These are phyloP conservation scores for Hylaea fasciaria DNA, from an alignment of 2,888 invertebrate genomes.

Conservation along the genomic window DNA sequence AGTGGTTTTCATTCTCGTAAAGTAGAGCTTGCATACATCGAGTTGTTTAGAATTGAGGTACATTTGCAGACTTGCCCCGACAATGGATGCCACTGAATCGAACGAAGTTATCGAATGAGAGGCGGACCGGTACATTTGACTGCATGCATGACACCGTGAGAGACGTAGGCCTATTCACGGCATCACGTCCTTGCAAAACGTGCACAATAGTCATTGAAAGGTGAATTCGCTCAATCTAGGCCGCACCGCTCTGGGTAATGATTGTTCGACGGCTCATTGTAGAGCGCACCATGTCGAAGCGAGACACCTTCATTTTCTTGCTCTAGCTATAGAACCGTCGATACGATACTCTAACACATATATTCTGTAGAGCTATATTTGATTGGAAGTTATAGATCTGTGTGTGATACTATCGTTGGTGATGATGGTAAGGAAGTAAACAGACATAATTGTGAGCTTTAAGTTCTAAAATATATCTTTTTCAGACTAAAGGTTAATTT, in stretches of 20 bases:
- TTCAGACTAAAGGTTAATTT: too few relatives aligned
- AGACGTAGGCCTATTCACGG: constrained; percentile 66
- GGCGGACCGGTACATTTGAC: constrained; percentile 51
- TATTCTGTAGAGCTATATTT: not conserved
- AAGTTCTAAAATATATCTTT: too few relatives aligned
- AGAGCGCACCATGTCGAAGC: constrained; percentile 44
- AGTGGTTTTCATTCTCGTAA: not conserved
- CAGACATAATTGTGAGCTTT: too few relatives aligned
- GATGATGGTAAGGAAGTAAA: too few relatives aligned
- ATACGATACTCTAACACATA: constrained; percentile 14
- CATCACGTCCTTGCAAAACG: constrained; percentile 63
- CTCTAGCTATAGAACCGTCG: constrained; percentile 17
- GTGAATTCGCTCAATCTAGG: constrained; percentile 71
- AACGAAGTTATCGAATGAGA: constrained; percentile 64
- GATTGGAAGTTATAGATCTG: not conserved
- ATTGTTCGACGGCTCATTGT: constrained; percentile 51
- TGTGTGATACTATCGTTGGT: not conserved
- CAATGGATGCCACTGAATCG: constrained; percentile 31
- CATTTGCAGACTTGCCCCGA: constrained; percentile 26
- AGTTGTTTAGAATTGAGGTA: not conserved
- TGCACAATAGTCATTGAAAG: constrained; percentile 68
- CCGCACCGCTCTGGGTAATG: constrained; percentile 49
- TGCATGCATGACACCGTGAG: constrained; percentile 57
- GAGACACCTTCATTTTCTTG: constrained; percentile 37
- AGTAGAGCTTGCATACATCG: not conserved